These are phyloP conservation scores for Parotocinclus haroldoi DNA, from an alignment of 2,797 vertebrate species.

Conservation along the genomic window DNA sequence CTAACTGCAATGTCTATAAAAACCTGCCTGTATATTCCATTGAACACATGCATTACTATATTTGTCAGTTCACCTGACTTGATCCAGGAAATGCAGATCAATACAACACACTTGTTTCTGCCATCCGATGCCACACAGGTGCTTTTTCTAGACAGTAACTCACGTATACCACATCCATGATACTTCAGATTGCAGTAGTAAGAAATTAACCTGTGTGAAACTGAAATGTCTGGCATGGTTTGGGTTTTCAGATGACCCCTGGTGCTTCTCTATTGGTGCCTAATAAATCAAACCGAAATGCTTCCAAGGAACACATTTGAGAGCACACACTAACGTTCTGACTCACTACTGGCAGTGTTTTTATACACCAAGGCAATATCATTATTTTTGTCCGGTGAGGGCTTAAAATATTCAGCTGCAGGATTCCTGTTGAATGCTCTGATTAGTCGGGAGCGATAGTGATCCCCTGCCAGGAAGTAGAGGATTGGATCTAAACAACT, in stretches of 20 bases:
- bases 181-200: too few species aligned
- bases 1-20: neutral
- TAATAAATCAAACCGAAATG: too few species aligned
- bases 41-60: neutral
- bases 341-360: slow-evolving; percentile 38
- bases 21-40: too few species aligned
- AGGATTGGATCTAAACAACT: slow-evolving; percentile 93
- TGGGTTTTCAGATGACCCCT: neutral
- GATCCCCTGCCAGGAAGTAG: slow-evolving; percentile 87
- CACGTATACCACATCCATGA: too few species aligned
- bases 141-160: slow-evolving; percentile 1
- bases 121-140: neutral
- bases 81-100: neutral
- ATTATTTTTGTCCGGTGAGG: slow-evolving; percentile 36
- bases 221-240: too few species aligned
- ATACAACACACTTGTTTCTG: neutral
- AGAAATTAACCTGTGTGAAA: too few species aligned
- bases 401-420: slow-evolving; percentile 11
- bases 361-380: slow-evolving; percentile 54
- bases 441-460: slow-evolving; percentile 74
- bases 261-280: too few species aligned
- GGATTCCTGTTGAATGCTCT: slow-evolving; percentile 51
- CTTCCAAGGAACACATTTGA: neutral
- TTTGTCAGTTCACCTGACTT: neutral
- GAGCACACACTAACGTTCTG: slow-evolving; percentile 34